Base-by-base conservation (phyloP, 2,797 vertebrate species). In the Micromesistius poutassou region DNA sequence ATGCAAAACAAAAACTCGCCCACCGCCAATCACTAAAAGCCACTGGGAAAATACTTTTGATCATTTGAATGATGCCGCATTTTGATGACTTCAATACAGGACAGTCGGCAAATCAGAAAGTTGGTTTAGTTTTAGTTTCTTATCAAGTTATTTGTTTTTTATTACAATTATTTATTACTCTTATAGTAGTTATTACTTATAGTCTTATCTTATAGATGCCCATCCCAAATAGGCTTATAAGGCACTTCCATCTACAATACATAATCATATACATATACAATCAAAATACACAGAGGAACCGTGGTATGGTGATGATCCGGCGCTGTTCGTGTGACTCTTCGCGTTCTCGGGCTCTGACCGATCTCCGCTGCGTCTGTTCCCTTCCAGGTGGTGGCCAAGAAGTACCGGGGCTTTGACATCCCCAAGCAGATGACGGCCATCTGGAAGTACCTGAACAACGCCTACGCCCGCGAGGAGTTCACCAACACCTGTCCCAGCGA, bases 401-500 rank as follows among this genome's bases (percentile, higher is more conserved):
- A 99, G 84, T 98, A 99, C 86, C 89, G 97, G 82, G 96, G 97
- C 86, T 99, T 99, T 3, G 96, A 98, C 87, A 98, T 99, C 76
- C 97, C 97, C 72, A 97, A 96, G 92, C 94, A 95, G 77, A 98
- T 99, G 97, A 95, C 90, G 0, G 95, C 94, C 84, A 94, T 99
- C 88, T 99, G 98, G 98, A 95, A 96, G 92, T 99, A 99, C 94
- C 93, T 99, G 91, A 96, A 95, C 3, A 95, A 93, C 14, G 98
- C 97, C 6, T 98, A 98, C 73, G 94, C 95, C 1, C 95, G 96
- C 0, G 97, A 99, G 28, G 98, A 99, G 87, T 99, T 99, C 93
- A 98, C 96, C 94, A 99, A 98, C 86, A 99, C 98, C 86, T 99
- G 98, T 90, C 97, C 98, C 86, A 97, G 96, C 40, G 97, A 99